phyloP scores from a whole-genome alignment of 2,888 invertebrate genomes.

The Chalcis sispes region DNA sequence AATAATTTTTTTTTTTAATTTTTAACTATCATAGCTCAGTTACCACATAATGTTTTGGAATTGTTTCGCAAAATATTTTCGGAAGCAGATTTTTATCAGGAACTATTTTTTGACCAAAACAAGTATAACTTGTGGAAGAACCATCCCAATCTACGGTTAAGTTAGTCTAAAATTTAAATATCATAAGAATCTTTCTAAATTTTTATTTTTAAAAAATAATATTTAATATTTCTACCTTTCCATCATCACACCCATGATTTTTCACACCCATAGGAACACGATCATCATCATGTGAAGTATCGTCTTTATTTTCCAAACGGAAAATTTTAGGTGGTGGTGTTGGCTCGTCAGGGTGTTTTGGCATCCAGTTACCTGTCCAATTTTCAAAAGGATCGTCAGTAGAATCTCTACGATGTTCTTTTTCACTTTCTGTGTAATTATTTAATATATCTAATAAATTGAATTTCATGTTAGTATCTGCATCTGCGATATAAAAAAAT shows the following conservation, averaged over 20 bases:
- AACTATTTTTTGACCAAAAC: slow-evolving; percentile 77
- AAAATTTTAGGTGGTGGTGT: slow-evolving; percentile 65
- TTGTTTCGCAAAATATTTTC: slow-evolving; percentile 77
- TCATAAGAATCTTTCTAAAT: slow-evolving; percentile 6
- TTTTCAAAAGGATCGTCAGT: slow-evolving; percentile 61
- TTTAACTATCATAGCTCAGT: slow-evolving; percentile 55
- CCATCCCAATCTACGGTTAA: slow-evolving; percentile 81
- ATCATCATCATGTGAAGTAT: slow-evolving; percentile 25
- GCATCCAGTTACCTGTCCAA: slow-evolving; percentile 76
- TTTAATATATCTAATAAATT: slow-evolving; percentile 56
- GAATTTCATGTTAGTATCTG: slow-evolving; percentile 51
- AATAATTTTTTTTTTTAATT: slow-evolving; percentile 1
- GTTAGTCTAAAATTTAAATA: slow-evolving; percentile 77
- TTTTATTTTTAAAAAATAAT: not conserved
- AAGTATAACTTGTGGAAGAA: slow-evolving; percentile 80
- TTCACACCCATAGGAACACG: slow-evolving; percentile 78
- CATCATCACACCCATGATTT: slow-evolving; percentile 81
- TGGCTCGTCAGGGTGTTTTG: slow-evolving; percentile 66
- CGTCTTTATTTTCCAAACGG: slow-evolving; percentile 37
- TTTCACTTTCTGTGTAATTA: slow-evolving; percentile 44
- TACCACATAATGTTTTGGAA: slow-evolving; percentile 80
- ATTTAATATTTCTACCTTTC: slow-evolving; percentile 59
- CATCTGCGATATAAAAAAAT: slow-evolving; percentile 49
- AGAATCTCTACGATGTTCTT: slow-evolving; percentile 58
- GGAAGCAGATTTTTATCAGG: slow-evolving; percentile 77